Percentiles rank a stretch among this genome's conserved stretches.
phyloP scores from a whole-genome alignment of 1,140 invertebrate species.

The Chlorops oryzae region DNA sequence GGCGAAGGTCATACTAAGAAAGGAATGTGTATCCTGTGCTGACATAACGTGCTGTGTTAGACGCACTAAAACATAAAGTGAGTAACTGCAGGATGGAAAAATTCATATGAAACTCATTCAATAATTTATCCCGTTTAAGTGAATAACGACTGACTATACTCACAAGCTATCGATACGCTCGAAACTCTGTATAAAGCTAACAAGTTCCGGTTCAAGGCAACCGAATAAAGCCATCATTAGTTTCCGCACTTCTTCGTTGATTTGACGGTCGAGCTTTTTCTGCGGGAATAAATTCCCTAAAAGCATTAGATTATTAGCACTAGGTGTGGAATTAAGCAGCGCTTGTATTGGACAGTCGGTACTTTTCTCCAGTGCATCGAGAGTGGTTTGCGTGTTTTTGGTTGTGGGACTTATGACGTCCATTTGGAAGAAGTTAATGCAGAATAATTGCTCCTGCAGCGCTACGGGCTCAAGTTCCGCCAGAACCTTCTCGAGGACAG shows the following conservation, averaged over 20 bases:
- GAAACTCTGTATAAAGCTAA: conserved; percentile 75
- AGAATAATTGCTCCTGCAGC: conserved; percentile 92
- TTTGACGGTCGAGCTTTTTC: conserved; percentile 62
- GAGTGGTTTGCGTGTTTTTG: conserved; percentile 55
- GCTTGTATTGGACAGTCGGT: conserved; percentile 23
- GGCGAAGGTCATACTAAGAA: conserved; percentile 83
- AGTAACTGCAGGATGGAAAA: conserved; percentile 67
- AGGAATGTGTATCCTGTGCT: conserved; percentile 85
- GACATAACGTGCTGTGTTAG: conserved; percentile 85
- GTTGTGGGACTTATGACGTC: conserved; percentile 55
- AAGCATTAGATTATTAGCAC: background rate
- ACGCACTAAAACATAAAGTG: conserved; percentile 84
- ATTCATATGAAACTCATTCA: too few relatives aligned
- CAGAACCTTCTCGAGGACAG: conserved; percentile 55
- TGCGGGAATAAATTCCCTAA: conserved; percentile 41
- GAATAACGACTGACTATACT: conserved; percentile 44
- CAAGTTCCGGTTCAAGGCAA: conserved; percentile 76
- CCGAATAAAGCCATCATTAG: conserved; percentile 86
- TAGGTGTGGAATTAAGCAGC: background rate
- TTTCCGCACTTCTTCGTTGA: conserved; percentile 71
- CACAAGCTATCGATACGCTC: conserved; percentile 85
- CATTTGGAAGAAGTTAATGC: conserved; percentile 87
- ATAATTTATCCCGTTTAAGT: background rate
- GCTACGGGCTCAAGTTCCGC: conserved; percentile 87
- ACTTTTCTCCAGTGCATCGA: conserved; percentile 45